phyloP scores from a whole-genome alignment of 2,888 invertebrate genomes.

The Drosophila putrida region DNA sequence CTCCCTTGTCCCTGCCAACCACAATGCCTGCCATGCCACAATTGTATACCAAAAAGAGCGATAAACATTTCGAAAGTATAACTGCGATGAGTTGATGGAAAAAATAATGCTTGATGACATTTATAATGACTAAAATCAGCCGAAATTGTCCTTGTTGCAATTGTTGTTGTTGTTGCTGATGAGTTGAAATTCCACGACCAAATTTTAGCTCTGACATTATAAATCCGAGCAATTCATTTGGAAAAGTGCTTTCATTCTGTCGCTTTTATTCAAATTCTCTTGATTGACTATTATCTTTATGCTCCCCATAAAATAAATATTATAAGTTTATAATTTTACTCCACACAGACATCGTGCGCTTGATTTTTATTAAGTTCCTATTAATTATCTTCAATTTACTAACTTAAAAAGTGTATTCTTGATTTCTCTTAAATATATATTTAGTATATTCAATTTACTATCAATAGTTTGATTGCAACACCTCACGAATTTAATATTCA shows the following conservation, averaged over 20 bases:
- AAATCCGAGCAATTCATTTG: constrained; percentile 51
- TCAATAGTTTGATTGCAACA: neutral
- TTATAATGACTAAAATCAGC: constrained; percentile 74
- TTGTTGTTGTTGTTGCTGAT: constrained; percentile 13
- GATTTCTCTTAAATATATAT: neutral
- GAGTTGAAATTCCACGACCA: constrained; percentile 17
- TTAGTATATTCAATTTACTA: neutral
- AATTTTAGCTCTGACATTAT: constrained; percentile 49
- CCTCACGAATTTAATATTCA: neutral
- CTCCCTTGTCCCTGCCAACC: neutral
- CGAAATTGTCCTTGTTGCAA: constrained; percentile 30
- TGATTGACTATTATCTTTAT: constrained; percentile 9
- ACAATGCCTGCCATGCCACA: neutral
- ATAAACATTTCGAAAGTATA: constrained; percentile 63
- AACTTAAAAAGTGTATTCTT: too few relatives aligned
- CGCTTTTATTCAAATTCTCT: constrained; percentile 24
- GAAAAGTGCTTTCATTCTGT: constrained; percentile 34
- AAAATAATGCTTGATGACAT: constrained; percentile 77
- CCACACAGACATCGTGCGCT: neutral
- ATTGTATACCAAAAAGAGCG: constrained; percentile 27
- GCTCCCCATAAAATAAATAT: neutral
- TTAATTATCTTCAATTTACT: neutral
- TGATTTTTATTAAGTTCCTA: neutral
- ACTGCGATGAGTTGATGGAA: constrained; percentile 67
- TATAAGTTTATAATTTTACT: neutral